These are phyloP conservation scores for Eutrigla gurnardus DNA, from an alignment of 2,797 vertebrate genomes.

Conservation along the genomic window DNA sequence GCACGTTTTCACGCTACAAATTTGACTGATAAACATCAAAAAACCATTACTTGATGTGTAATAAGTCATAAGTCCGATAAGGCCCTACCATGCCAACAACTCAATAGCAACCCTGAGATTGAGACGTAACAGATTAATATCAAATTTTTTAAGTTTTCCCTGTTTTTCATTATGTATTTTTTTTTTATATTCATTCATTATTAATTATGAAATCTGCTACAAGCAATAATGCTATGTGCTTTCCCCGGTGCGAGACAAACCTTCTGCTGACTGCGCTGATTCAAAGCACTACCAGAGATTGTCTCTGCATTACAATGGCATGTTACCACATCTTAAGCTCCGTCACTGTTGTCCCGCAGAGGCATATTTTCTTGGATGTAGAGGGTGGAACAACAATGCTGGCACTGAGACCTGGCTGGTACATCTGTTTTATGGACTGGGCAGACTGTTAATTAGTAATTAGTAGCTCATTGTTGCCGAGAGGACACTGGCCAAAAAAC, in stretches of 20 bases:
- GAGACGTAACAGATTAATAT: too few species aligned
- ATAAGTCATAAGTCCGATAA: too few species aligned
- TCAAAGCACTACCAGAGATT: constrained; percentile 12
- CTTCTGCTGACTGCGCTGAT: constrained; percentile 25
- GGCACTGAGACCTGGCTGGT: constrained; percentile 20
- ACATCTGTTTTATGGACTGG: constrained; percentile 42
- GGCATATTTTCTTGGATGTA: constrained; percentile 18
- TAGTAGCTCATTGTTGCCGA: constrained; percentile 53
- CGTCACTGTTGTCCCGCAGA: constrained; percentile 15
- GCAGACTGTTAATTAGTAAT: constrained; percentile 60
- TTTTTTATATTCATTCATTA: too few species aligned
- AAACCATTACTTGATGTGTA: too few species aligned
- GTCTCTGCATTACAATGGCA: constrained; percentile 23
- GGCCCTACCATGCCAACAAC: too few species aligned
- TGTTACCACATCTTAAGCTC: constrained; percentile 28
- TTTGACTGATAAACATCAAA: too few species aligned
- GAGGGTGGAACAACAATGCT: constrained; percentile 15
- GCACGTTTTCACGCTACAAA: too few species aligned
- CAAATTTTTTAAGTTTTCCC: too few species aligned
- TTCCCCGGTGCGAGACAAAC: background rate
- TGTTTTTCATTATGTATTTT: too few species aligned
- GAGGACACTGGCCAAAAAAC: constrained; percentile 44
- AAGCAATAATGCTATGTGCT: background rate
- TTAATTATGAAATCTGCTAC: too few species aligned
- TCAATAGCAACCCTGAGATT: too few species aligned